Evolutionary conservation across 2,888 invertebrate species (phyloP).

Genomic region (Clepsis dumicolana): DNA sequence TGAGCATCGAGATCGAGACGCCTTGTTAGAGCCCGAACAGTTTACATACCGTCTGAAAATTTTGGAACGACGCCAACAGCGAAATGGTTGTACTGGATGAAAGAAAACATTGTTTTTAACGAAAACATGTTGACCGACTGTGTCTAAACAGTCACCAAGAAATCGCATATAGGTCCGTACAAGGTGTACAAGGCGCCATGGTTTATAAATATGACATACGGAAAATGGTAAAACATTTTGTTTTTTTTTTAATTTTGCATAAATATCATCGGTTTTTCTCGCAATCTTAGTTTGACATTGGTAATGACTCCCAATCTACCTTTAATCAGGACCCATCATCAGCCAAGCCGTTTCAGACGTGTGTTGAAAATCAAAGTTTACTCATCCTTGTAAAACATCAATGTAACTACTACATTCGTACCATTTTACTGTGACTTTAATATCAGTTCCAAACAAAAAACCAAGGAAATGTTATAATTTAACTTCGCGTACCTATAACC

Average conservation of each 20-base stretch:
- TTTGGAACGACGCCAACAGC: slow-evolving; percentile 11
- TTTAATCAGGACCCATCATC: background rate
- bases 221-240: background rate
- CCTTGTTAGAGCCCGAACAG: slow-evolving; percentile 14
- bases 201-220: background rate
- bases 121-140: slow-evolving; percentile 12
- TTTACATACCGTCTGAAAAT: slow-evolving; percentile 17
- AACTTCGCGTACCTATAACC: too few species aligned
- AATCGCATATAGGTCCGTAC: too few species aligned
- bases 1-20: slow-evolving; percentile 10
- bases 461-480: too few species aligned
- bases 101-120: slow-evolving; percentile 13
- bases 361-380: too few species aligned
- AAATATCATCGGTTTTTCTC: background rate
- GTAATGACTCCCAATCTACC: background rate
- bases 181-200: background rate
- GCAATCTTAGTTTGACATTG: background rate
- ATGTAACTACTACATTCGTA: background rate
- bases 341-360: too few species aligned
- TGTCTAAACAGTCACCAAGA: background rate
- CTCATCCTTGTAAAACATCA: too few species aligned
- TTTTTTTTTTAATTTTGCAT: background rate
- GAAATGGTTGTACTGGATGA: background rate
- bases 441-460: background rate
- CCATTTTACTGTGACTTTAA: background rate